phyloP scores from a whole-genome alignment of 2,797 vertebrate genomes.

The Tapera naevia region DNA sequence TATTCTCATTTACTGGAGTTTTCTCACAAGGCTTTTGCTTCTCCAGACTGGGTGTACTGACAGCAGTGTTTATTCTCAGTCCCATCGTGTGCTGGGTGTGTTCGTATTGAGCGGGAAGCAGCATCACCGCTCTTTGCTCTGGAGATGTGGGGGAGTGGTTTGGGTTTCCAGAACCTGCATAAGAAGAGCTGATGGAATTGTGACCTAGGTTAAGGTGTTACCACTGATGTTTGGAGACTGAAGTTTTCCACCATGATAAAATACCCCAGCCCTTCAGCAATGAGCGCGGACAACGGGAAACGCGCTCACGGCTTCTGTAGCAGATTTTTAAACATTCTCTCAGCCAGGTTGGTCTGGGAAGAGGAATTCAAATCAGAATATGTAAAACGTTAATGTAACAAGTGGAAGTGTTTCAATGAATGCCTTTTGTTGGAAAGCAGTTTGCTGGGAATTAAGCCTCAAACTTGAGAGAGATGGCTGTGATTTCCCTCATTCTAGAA shows the following conservation, averaged over 20 bases:
- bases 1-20: neutral
- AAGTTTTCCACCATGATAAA: neutral
- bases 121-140: neutral
- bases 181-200: neutral
- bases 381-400: neutral
- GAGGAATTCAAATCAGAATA: neutral
- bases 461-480: neutral
- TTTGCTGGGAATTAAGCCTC: neutral
- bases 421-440: neutral
- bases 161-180: neutral
- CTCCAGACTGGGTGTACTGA: neutral
- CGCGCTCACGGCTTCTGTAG: neutral
- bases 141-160: neutral
- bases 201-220: neutral
- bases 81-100: neutral
- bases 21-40: neutral
- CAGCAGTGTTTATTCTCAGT: neutral
- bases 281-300: accelerated
- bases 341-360: neutral
- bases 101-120: neutral
- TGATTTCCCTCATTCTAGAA: neutral
- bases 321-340: neutral
- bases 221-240: neutral
- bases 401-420: neutral
- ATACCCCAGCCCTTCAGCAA: neutral